phyloP scores from a whole-genome alignment of 2,113 vertebrate genomes.

The Dasyprocta punctata region DNA sequence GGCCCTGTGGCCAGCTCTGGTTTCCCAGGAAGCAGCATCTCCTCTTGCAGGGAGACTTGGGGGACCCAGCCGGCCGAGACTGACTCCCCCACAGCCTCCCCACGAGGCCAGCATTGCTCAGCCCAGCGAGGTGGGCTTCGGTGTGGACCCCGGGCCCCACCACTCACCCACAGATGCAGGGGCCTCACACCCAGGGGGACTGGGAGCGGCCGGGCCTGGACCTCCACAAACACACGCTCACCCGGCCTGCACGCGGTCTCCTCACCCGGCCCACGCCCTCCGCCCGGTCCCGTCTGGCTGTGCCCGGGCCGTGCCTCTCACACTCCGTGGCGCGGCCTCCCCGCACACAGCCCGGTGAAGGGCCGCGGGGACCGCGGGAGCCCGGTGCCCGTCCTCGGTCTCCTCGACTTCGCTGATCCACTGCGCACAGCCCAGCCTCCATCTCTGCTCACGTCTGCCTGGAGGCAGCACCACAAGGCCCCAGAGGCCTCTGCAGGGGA shows the following conservation, averaged over 20 bases:
- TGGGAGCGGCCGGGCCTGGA: not conserved
- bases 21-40: too few relatives aligned
- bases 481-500: rapidly evolving
- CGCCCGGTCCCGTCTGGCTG: not conserved
- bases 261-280: rapidly evolving
- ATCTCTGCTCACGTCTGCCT: not conserved
- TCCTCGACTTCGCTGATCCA: not conserved
- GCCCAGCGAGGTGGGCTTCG: too few relatives aligned
- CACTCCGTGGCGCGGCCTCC: not conserved
- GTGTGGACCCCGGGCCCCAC: rapidly evolving
- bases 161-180: not conserved
- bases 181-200: too few relatives aligned
- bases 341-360: not conserved
- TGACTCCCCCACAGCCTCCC: not conserved
- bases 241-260: rapidly evolving
- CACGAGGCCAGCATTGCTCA: not conserved
- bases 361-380: not conserved
- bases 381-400: rapidly evolving
- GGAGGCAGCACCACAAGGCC: not conserved
- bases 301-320: not conserved
- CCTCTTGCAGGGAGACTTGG: too few relatives aligned
- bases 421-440: not conserved
- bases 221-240: not conserved
- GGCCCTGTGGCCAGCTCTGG: too few relatives aligned
- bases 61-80: rapidly evolving